Percentiles rank a stretch among this genome's conserved stretches.
Evolutionary conservation across 2,113 vertebrate species (phyloP).

Genomic region (Paradisaea rubra): DNA sequence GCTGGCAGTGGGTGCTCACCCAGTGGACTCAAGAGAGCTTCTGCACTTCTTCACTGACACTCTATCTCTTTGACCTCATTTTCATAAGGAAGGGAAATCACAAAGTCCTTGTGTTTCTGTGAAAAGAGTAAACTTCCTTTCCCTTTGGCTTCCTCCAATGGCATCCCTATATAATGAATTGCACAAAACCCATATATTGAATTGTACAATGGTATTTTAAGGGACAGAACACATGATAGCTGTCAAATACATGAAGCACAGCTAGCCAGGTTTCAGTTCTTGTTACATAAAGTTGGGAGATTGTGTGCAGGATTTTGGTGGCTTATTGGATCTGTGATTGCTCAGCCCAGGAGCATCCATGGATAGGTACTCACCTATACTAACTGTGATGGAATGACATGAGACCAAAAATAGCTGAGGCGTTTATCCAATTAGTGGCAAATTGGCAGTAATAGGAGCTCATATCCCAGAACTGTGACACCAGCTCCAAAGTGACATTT

Average conservation of each 20-base stretch:
- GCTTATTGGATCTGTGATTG: not conserved
- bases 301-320: not conserved
- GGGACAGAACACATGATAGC: not conserved
- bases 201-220: not conserved
- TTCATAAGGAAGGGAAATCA: not conserved
- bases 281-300: not conserved
- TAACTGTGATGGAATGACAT: not conserved
- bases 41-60: constrained; percentile 30
- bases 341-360: not conserved
- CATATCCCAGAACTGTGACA: not conserved
- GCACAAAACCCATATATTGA: not conserved
- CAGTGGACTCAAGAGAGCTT: not conserved
- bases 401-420: not conserved
- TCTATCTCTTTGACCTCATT: not conserved
- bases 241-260: not conserved
- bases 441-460: not conserved
- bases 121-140: not conserved
- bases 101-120: not conserved
- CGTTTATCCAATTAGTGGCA: not conserved
- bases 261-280: not conserved
- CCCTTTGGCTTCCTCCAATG: not conserved
- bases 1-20: not conserved
- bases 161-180: not conserved
- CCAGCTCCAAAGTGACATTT: not conserved
- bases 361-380: not conserved